A percentile compares a stretch with the other conserved stretches of the same genome.
These are phyloP conservation scores for Uloborus diversus DNA, from an alignment of 1,140 invertebrate species.

Conservation along the genomic window DNA sequence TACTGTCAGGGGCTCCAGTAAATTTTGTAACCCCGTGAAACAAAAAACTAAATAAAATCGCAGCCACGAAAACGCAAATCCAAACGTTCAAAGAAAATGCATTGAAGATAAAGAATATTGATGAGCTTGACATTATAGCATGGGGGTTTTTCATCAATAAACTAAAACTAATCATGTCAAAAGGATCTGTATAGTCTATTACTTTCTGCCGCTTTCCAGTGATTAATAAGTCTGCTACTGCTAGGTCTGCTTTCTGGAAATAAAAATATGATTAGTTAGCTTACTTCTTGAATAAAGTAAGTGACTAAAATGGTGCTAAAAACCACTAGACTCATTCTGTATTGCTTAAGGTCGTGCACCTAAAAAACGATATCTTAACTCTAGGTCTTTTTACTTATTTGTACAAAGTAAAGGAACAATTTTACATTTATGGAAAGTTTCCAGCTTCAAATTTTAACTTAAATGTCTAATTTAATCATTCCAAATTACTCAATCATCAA, in stretches of 20 bases:
- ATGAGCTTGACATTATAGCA: not conserved
- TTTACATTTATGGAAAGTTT: too few species aligned
- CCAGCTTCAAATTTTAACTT: too few species aligned
- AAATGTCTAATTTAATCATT: too few species aligned
- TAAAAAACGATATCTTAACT: too few species aligned
- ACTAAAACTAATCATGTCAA: conserved; percentile 63
- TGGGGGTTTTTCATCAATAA: conserved; percentile 61
- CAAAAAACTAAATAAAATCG: not conserved
- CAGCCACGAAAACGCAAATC: conserved; percentile 4
- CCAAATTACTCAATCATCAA: too few species aligned
- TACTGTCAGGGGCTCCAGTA: conserved; percentile 39
- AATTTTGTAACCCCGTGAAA: conserved; percentile 18
- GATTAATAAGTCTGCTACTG: conserved; percentile 65
- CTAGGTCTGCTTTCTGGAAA: conserved; percentile 65
- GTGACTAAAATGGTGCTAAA: too few species aligned
- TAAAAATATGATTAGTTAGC: too few species aligned
- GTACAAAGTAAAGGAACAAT: too few species aligned
- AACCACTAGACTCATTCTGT: too few species aligned
- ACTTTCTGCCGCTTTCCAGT: conserved; percentile 63
- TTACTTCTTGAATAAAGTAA: too few species aligned
- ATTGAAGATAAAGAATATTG: conserved; percentile 2
- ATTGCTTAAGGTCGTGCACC: too few species aligned
- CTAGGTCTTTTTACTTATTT: too few species aligned
- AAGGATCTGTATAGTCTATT: conserved; percentile 66
- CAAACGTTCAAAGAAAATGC: conserved; percentile 14